phyloP scores from a whole-genome alignment of 2,113 vertebrate species.

The Burhinus oedicnemus region DNA sequence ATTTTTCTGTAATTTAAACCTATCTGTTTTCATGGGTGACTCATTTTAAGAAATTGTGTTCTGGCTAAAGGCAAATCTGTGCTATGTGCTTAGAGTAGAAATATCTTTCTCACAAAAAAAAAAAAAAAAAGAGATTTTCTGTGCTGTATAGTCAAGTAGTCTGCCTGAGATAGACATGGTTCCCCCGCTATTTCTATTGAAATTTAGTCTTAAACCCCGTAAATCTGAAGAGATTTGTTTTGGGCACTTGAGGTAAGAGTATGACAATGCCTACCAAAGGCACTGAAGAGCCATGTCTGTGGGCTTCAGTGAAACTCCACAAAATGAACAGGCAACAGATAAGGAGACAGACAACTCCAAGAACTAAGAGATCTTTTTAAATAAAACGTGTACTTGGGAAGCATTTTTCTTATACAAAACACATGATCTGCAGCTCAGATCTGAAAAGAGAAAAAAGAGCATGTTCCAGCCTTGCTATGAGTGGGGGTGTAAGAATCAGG shows the following conservation, averaged over 20 bases:
- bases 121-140: not conserved
- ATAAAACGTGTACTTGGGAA: not conserved
- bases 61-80: not conserved
- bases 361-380: not conserved
- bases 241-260: not conserved
- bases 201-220: not conserved
- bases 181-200: not conserved
- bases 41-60: constrained; percentile 7
- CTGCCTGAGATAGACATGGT: not conserved
- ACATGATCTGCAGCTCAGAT: not conserved
- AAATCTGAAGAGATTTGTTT: not conserved
- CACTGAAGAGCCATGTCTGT: not conserved
- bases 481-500: not conserved
- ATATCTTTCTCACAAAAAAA: not conserved
- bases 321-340: not conserved
- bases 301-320: not conserved
- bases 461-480: not conserved
- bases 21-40: constrained; percentile 15
- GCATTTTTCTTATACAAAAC: not conserved
- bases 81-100: not conserved
- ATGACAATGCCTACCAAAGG: not conserved
- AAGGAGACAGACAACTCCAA: not conserved
- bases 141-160: not conserved
- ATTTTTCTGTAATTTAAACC: constrained; percentile 37
- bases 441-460: not conserved